Evolutionary conservation across 1,140 invertebrate genomes (phyloP).

Genomic region (Oncopodura yosiiana): DNA sequence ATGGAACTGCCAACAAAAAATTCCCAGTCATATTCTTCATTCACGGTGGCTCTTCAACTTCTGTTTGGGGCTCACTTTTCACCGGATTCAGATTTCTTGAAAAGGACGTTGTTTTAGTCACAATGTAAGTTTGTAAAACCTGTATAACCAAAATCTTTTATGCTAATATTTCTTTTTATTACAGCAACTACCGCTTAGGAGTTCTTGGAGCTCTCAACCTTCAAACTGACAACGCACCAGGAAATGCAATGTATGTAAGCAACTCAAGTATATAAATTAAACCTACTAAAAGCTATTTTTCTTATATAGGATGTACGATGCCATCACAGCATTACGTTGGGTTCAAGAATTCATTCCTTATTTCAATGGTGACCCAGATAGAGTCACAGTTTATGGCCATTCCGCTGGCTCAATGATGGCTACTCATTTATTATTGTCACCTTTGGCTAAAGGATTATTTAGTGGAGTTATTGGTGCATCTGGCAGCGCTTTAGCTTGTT

Average conservation of each 20-base stretch:
- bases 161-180: not conserved
- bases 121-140: slow-evolving; percentile 7
- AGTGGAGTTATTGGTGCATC: slow-evolving; percentile 14
- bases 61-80: slow-evolving; percentile 11
- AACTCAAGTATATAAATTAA: not conserved
- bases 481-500: slow-evolving; percentile 13
- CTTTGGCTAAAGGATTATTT: slow-evolving; percentile 13
- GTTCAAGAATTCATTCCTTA: slow-evolving; percentile 18
- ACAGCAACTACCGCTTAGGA: not conserved
- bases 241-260: slow-evolving; percentile 19
- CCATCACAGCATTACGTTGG: slow-evolving; percentile 17
- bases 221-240: slow-evolving; percentile 24
- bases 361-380: slow-evolving; percentile 15
- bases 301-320: slow-evolving; percentile 24
- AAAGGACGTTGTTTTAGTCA: slow-evolving; percentile 12
- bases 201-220: slow-evolving; percentile 15
- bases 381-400: slow-evolving; percentile 18
- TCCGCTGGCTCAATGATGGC: slow-evolving; percentile 17
- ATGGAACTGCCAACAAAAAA: not conserved
- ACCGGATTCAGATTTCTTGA: slow-evolving; percentile 13
- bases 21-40: slow-evolving; percentile 16
- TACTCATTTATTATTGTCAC: slow-evolving; percentile 18
- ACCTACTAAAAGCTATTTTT: not conserved
- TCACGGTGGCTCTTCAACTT: slow-evolving; percentile 6
- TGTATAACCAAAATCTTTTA: not conserved